phyloP scores from a whole-genome alignment of 2,888 invertebrate genomes.

The Rhynchonema sp. region DNA sequence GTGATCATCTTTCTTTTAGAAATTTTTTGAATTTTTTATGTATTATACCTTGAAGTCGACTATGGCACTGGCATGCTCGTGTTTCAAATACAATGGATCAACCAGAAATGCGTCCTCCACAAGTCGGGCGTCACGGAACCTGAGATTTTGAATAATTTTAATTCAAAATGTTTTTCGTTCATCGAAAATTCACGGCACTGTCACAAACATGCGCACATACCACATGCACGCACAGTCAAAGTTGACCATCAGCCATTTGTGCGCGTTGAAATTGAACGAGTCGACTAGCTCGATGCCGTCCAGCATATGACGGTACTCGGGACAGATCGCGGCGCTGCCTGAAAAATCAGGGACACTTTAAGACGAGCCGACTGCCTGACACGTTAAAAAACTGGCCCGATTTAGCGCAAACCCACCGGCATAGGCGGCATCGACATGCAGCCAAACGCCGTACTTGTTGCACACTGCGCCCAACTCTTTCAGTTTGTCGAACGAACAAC shows the following conservation, averaged over 20 bases:
- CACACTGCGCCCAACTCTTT: slow-evolving; percentile 45
- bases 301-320: slow-evolving; percentile 74
- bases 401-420: slow-evolving; percentile 37
- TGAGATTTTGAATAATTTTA: slow-evolving; percentile 32
- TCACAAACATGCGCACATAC: slow-evolving; percentile 37
- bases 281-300: slow-evolving; percentile 73
- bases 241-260: slow-evolving; percentile 96
- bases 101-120: slow-evolving; percentile 92
- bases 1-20: not conserved
- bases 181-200: not conserved
- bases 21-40: not conserved
- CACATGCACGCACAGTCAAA: slow-evolving; percentile 98
- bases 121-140: slow-evolving; percentile 78
- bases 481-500: slow-evolving; percentile 85
- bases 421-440: slow-evolving; percentile 93
- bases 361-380: not conserved
- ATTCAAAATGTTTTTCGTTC: not conserved
- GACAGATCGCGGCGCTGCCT: slow-evolving; percentile 40
- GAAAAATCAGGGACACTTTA: not conserved
- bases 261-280: slow-evolving; percentile 92
- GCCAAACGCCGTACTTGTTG: slow-evolving; percentile 63
- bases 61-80: slow-evolving; percentile 64
- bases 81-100: slow-evolving; percentile 83
- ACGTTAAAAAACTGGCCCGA: not conserved
- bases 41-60: slow-evolving; percentile 16